These are phyloP conservation scores for Mustelus asterias DNA, from an alignment of 2,113 vertebrate species.

Conservation along the genomic window DNA sequence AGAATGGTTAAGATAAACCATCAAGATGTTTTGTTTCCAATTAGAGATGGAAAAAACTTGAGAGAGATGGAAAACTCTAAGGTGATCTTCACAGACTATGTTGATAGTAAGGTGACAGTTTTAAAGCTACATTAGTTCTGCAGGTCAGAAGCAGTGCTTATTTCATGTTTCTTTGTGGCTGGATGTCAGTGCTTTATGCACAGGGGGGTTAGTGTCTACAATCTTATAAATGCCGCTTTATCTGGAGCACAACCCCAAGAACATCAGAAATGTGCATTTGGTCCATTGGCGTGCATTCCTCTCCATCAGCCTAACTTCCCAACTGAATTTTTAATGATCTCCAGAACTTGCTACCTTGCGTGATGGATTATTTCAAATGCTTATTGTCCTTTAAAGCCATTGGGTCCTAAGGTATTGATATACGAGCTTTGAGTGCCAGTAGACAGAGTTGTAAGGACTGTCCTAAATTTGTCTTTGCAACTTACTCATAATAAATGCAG, in stretches of 20 bases:
- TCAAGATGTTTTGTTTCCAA: background rate
- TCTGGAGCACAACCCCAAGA: background rate
- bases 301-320: background rate
- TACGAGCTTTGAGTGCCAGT: background rate
- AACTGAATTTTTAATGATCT: background rate
- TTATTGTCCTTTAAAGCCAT: background rate
- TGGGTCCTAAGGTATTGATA: background rate
- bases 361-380: background rate
- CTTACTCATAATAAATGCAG: background rate
- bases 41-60: background rate
- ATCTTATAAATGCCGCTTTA: background rate
- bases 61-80: background rate
- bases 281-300: background rate
- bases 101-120: background rate
- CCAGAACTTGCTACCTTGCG: too few species aligned
- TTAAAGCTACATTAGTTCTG: background rate
- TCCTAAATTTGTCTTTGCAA: background rate
- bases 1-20: background rate
- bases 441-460: background rate
- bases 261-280: background rate
- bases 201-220: background rate
- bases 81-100: background rate
- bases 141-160: background rate
- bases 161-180: background rate
- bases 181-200: background rate